Evolutionary conservation across 2,797 vertebrate species (phyloP).

Genomic region (Platalea minor): DNA sequence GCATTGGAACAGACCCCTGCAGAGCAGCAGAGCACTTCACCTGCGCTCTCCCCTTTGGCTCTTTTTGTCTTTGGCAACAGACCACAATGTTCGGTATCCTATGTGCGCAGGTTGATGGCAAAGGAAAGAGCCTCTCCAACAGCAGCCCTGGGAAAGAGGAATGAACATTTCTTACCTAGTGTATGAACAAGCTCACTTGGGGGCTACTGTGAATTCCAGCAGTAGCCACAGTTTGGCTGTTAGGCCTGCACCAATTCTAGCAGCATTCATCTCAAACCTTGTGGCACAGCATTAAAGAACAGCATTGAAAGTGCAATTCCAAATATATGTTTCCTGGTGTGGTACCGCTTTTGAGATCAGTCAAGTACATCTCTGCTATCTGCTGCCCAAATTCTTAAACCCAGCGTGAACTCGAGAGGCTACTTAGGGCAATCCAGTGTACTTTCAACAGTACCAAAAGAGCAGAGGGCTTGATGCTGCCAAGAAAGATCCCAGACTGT

Average conservation of each 20-base stretch:
- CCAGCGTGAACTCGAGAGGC: background rate
- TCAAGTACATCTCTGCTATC: background rate
- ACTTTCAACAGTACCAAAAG: background rate
- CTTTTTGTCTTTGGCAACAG: slow-evolving; percentile 14
- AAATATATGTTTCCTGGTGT: background rate
- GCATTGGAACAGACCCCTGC: background rate
- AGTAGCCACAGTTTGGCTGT: background rate
- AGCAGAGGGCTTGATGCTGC: background rate
- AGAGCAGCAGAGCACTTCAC: background rate
- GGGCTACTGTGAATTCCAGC: background rate
- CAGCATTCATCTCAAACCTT: background rate
- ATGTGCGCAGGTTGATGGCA: background rate
- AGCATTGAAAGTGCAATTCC: slow-evolving; percentile 10
- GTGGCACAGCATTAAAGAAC: background rate
- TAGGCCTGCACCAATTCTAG: background rate
- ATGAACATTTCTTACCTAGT: background rate
- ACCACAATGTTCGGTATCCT: background rate
- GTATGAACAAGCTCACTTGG: background rate
- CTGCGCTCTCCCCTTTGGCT: background rate
- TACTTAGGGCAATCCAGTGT: background rate
- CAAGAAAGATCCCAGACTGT: background rate
- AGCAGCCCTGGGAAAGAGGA: background rate
- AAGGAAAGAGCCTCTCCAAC: background rate
- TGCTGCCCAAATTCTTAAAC: background rate
- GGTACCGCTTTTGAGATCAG: background rate